These are phyloP conservation scores for Masnerella sp. DNA, from an alignment of 2,888 invertebrate species.

Conservation along the genomic window DNA sequence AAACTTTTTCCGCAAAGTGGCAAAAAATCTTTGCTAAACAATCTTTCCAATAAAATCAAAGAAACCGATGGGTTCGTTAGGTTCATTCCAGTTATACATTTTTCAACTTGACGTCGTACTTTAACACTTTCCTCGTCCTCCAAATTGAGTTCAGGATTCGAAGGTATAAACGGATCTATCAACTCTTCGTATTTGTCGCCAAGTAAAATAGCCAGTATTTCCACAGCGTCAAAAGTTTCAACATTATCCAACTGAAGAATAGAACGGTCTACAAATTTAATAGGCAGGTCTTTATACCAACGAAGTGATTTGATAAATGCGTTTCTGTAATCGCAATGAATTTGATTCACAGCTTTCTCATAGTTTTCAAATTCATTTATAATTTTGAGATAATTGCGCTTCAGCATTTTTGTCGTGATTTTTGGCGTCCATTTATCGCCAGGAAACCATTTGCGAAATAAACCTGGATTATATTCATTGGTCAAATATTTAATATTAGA, in stretches of 20 bases:
- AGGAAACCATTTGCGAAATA: background rate
- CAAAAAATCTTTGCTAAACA: conserved; percentile 45
- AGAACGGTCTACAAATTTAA: conserved; percentile 62
- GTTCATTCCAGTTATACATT: conserved; percentile 46
- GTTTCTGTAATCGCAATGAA: background rate
- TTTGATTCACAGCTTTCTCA: background rate
- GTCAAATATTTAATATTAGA: background rate
- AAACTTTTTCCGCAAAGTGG: background rate
- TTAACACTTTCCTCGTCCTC: conserved; percentile 55
- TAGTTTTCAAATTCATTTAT: background rate
- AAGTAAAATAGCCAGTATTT: conserved; percentile 63
- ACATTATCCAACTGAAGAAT: conserved; percentile 16
- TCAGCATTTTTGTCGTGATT: background rate
- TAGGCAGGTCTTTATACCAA: conserved; percentile 71
- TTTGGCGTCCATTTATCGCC: background rate
- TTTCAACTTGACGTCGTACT: conserved; percentile 15
- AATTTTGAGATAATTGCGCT: background rate
- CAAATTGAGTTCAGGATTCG: background rate
- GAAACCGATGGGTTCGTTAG: conserved; percentile 68
- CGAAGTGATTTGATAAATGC: conserved; percentile 64
- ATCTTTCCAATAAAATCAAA: conserved; percentile 46
- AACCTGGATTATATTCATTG: background rate
- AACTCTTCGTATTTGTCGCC: conserved; percentile 61
- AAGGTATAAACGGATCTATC: conserved; percentile 64
- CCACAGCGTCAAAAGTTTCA: background rate